Evolutionary conservation across 2,888 invertebrate genomes (phyloP).

Genomic region (Tribolium freemani): DNA sequence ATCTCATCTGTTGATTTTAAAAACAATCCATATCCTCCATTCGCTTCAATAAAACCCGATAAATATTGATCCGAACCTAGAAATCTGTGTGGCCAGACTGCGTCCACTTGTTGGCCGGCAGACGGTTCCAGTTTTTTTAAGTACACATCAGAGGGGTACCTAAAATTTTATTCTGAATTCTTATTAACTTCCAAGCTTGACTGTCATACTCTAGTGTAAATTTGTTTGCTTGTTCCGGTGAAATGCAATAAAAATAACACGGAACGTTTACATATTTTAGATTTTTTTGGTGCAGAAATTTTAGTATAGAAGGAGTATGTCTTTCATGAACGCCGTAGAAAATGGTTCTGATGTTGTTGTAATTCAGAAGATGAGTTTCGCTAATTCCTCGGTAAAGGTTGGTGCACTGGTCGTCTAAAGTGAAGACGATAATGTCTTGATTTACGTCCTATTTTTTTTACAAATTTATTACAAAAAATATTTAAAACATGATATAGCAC

Average conservation of each 20-base stretch:
- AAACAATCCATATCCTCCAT: constrained; percentile 64
- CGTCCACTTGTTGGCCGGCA: constrained; percentile 53
- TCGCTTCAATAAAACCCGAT: constrained; percentile 58
- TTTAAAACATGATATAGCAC: background rate
- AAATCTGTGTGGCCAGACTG: constrained; percentile 61
- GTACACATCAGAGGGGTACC: constrained; percentile 60
- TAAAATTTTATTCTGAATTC: constrained; percentile 46
- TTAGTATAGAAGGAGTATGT: background rate
- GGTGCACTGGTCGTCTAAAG: constrained; percentile 11
- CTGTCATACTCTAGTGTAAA: constrained; percentile 1
- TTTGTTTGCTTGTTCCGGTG: constrained; percentile 4
- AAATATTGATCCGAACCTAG: constrained; percentile 58
- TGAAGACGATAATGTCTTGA: constrained; percentile 2
- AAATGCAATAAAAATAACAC: background rate
- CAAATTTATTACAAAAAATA: background rate
- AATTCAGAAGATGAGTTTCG: background rate
- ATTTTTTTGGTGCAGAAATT: background rate
- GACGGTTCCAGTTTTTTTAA: constrained; percentile 55
- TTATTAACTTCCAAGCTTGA: background rate
- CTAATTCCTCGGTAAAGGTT: constrained; percentile 5
- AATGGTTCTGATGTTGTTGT: background rate
- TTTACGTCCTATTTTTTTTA: background rate
- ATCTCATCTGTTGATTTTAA: constrained; percentile 60
- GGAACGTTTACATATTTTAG: background rate
- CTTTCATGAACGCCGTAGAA: constrained; percentile 8